A percentile compares a stretch with the other conserved stretches of the same genome.
These are phyloP conservation scores for Norana najaformis DNA, from an alignment of 2,888 invertebrate genomes.

Conservation along the genomic window DNA sequence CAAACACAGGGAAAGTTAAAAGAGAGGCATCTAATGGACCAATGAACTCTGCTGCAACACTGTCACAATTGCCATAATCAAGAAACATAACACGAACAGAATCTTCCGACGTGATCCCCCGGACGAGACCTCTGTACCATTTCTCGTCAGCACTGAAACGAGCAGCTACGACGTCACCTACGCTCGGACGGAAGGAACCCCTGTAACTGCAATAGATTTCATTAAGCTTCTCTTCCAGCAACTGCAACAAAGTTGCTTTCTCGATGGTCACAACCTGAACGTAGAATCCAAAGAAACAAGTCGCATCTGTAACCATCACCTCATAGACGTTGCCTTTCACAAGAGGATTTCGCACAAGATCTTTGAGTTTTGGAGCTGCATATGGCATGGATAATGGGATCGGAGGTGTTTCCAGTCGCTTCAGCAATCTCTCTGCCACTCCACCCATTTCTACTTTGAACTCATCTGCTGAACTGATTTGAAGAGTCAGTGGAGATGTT, in stretches of 20 bases:
- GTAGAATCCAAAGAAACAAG: neutral
- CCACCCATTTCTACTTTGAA: neutral
- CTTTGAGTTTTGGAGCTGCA: neutral
- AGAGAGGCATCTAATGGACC: neutral
- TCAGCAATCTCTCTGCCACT: neutral
- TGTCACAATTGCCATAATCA: conserved; percentile 32
- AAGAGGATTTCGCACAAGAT: neutral
- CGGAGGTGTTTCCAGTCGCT: neutral
- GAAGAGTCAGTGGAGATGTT: neutral
- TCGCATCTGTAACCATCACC: neutral
- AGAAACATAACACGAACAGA: conserved; percentile 24
- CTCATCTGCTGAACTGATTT: neutral
- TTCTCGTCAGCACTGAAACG: neutral
- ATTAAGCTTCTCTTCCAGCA: neutral
- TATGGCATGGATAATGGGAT: neutral
- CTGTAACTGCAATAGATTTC: neutral
- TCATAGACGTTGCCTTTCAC: neutral
- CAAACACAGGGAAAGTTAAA: neutral
- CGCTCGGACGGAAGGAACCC: neutral
- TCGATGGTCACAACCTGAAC: neutral
- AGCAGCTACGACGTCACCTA: neutral
- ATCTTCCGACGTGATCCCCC: neutral
- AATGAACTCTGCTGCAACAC: neutral
- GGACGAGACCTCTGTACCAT: conserved; percentile 20
- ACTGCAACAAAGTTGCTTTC: neutral